phyloP scores from a whole-genome alignment of 2,113 vertebrate species.

The Regulus satrapa region DNA sequence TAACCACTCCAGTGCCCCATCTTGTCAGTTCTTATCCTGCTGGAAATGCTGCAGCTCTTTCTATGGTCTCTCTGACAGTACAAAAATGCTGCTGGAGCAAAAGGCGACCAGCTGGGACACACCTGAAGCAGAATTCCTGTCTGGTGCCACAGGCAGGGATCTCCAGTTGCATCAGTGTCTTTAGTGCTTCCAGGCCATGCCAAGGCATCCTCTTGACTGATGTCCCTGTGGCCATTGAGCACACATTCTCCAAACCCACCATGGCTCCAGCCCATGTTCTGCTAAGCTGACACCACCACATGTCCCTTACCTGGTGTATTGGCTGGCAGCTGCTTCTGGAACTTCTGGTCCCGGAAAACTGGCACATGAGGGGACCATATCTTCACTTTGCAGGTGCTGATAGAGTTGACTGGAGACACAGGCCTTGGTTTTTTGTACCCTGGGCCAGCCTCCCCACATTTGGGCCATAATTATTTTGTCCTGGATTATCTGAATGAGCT shows the following conservation, averaged over 20 bases:
- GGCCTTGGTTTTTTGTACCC: not conserved
- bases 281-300: no score
- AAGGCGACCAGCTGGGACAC: not conserved
- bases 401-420: not conserved
- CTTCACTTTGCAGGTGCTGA: not conserved
- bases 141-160: not conserved
- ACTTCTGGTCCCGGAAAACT: not conserved
- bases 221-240: not conserved
- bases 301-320: not conserved
- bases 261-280: accelerated
- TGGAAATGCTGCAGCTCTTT: not conserved
- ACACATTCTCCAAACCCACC: accelerated
- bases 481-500: not conserved
- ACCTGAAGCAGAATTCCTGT: not conserved
- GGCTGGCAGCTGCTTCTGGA: not conserved
- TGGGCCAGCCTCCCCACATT: not conserved
- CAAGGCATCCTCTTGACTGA: accelerated
- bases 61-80: not conserved
- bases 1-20: not conserved
- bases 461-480: not conserved
- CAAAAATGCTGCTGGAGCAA: not conserved
- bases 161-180: not conserved
- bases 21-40: not conserved
- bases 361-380: accelerated
- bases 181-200: not conserved